Conservation (phyloP, 2,113 vertebrate genomes). For the Eptesicus fuscus region DNA sequence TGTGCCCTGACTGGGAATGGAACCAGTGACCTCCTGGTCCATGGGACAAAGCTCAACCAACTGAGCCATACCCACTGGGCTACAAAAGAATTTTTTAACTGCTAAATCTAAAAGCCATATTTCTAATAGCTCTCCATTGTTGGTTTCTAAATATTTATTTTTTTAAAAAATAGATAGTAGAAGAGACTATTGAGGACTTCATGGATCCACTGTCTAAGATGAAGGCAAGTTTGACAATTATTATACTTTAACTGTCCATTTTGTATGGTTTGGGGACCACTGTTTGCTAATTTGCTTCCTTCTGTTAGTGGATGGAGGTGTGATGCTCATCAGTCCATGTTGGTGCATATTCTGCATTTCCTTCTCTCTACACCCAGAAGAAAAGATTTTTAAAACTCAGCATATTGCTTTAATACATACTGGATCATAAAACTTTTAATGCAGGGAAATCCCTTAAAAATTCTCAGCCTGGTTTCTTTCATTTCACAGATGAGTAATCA, state of each 20-base stretch:
- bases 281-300: background rate
- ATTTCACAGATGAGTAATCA: conserved; percentile 14
- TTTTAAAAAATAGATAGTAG: background rate
- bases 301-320: background rate
- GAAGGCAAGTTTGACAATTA: background rate
- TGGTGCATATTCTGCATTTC: background rate
- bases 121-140: too few species aligned
- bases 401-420: background rate
- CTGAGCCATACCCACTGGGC: too few species aligned
- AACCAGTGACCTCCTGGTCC: too few species aligned
- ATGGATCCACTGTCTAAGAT: background rate
- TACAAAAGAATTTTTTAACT: background rate
- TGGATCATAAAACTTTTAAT: conserved; percentile 8
- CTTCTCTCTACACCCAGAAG: background rate
- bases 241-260: background rate
- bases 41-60: too few species aligned
- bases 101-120: background rate
- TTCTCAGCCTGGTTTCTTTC: background rate
- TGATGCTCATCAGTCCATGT: background rate
- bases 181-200: background rate
- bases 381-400: background rate
- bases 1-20: too few species aligned
- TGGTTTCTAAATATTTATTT: background rate
- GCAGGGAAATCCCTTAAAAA: background rate
- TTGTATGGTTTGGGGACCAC: background rate